These are phyloP conservation scores for Pristionchus japonicus DNA, from an alignment of 2,888 invertebrate species.

Conservation along the genomic window DNA sequence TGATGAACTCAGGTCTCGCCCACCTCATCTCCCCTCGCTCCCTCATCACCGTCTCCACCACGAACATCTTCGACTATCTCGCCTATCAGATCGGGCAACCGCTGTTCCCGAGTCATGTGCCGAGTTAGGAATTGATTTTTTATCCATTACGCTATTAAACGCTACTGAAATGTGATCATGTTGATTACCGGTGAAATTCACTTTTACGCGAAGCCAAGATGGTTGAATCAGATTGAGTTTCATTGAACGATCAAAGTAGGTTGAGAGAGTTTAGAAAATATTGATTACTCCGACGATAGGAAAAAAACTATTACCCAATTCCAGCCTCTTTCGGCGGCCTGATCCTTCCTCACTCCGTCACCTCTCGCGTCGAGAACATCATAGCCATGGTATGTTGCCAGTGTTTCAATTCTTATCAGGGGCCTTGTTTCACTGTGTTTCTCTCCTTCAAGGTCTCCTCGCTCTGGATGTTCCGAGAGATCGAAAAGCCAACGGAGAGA, in stretches of 20 bases:
- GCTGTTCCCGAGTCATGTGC: slow-evolving; percentile 1
- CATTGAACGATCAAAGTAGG: too few relatives aligned
- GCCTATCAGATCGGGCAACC: slow-evolving; percentile 34
- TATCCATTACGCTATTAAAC: too few relatives aligned
- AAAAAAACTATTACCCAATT: not conserved
- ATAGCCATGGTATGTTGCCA: too few relatives aligned
- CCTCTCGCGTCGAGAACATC: not conserved
- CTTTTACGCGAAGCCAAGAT: too few relatives aligned
- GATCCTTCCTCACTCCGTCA: not conserved
- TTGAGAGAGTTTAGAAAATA: too few relatives aligned
- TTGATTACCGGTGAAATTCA: too few relatives aligned
- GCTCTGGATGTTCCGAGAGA: slow-evolving; percentile 19
- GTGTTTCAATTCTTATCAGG: too few relatives aligned
- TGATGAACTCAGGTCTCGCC: slow-evolving; percentile 8
- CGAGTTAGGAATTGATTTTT: not conserved
- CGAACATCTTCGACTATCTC: slow-evolving; percentile 41
- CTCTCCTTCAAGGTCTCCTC: too few relatives aligned
- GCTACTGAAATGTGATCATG: too few relatives aligned
- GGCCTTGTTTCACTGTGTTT: too few relatives aligned
- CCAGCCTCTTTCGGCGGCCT: slow-evolving; percentile 4
- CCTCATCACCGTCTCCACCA: slow-evolving; percentile 18
- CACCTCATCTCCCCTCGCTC: slow-evolving; percentile 13
- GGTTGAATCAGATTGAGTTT: too few relatives aligned
- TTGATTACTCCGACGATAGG: too few relatives aligned
- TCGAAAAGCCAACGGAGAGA: not conserved